phyloP scores from a whole-genome alignment of 2,888 invertebrate species.

The Drosophila buzzatii region DNA sequence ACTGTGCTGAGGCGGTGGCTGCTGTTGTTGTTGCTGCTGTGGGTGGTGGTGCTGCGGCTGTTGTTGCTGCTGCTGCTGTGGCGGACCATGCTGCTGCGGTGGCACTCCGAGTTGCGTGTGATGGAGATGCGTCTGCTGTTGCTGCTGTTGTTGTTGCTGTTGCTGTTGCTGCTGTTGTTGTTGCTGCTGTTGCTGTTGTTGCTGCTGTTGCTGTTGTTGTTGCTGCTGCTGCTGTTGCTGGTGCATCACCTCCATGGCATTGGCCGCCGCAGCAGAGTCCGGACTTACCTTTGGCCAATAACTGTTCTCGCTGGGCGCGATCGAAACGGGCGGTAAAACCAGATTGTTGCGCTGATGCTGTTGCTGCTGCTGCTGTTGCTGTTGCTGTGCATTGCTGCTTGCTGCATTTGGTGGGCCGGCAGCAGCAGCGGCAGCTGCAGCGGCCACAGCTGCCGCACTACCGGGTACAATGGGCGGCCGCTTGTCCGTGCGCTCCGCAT shows the following conservation, averaged over 20 bases:
- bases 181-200: slow-evolving; percentile 82
- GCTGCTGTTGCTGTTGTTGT: slow-evolving; percentile 87
- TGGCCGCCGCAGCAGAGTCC: slow-evolving; percentile 88
- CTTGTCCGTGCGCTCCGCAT: slow-evolving; percentile 96
- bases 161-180: slow-evolving; percentile 76
- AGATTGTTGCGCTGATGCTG: slow-evolving; percentile 77
- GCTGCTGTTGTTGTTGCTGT: slow-evolving; percentile 64
- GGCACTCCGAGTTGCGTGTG: slow-evolving; percentile 87
- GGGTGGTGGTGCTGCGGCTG: slow-evolving; percentile 86
- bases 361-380: slow-evolving; percentile 42
- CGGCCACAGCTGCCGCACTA: slow-evolving; percentile 83
- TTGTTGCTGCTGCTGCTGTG: slow-evolving; percentile 74
- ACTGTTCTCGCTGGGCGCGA: slow-evolving; percentile 85
- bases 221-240: slow-evolving; percentile 88
- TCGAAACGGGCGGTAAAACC: slow-evolving; percentile 81
- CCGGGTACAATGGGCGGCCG: slow-evolving; percentile 91
- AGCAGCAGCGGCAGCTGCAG: slow-evolving; percentile 57
- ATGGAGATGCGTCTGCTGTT: slow-evolving; percentile 87
- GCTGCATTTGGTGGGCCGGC: slow-evolving; percentile 17
- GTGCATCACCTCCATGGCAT: slow-evolving; percentile 88
- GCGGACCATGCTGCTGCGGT: slow-evolving; percentile 86
- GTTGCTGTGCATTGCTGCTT: slow-evolving; percentile 23
- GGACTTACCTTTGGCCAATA: slow-evolving; percentile 96
- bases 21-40: slow-evolving; percentile 85
- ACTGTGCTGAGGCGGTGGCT: slow-evolving; percentile 89